Base-by-base conservation (phyloP, 2,113 vertebrate genomes). In the Quiscalus mexicanus region DNA sequence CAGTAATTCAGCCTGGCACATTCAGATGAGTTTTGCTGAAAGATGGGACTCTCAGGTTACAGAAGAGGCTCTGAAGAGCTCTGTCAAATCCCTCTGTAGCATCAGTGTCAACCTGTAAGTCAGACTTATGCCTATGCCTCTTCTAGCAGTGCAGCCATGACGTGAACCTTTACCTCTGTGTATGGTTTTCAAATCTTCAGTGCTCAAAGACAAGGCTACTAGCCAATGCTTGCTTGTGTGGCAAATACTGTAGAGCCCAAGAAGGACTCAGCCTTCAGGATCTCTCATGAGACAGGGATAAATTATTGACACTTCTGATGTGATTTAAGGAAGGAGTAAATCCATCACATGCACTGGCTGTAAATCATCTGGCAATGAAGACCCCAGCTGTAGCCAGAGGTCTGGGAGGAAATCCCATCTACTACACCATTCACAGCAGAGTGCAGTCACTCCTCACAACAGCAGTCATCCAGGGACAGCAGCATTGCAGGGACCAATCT, bases 1-100 rank as follows among this genome's bases (percentile, higher is more conserved):
- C 73, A 90, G 92, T 90, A 94, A 87, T 47, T 96, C 91, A 95
- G 79, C 42, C 85, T 76, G 58, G 76, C 75, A 88, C 55, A n/a
- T 59, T 91, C 87, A 93, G 64, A 88, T 47, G 33, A 2, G 4
- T 83, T 95, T 65, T 90, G 75, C 81, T 92, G 69, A 89, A 92
- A 84, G 59, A 87, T 6, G 24, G 59, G 37, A 86, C 84, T 67
- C 55, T 58, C 2, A 2, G 49, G 39, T 86, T 95, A 86, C 58
- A 84, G 41, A 79, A 82, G 49, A 76, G 27, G n/a, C 62, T 60
- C 69, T 88, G 60, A 94, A 93, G 62, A 90, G 55, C 28, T 68
- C 37, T 3, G 2, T 53, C 37, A 89, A 37, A 49, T 91, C 70
- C 42, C 37, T 83, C 35, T 50, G 3, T 56, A 96, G 87, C 31